Evolutionary conservation across 2,888 invertebrate species (phyloP), one percentile per base, ranked within the genome.

Genomic region (Halictus ligatus): DNA sequence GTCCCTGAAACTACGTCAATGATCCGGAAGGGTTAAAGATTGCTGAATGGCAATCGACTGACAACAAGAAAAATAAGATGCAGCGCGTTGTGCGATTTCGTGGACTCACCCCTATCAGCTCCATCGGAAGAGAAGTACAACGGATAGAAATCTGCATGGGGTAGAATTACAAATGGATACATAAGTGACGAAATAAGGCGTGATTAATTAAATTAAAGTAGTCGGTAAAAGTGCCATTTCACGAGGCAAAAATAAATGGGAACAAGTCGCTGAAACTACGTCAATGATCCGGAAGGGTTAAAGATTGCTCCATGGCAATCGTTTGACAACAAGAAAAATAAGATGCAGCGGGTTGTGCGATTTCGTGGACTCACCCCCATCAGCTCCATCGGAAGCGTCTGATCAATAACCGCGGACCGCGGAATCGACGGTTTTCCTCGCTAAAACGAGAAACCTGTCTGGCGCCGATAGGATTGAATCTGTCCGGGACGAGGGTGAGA

Each of bases 401-500:
- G 71, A 71, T 71, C 71, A n/a, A 71, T 71, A 71, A 71, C 71
- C 43, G 15, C 29, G 15, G 21, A 0, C 18, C 4, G 10, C 50
- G 71, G 35, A 88, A 88, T 86, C 80, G 84, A 43, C 71, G 40
- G 67, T 80, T 85, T 85, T 85, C 80, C 54, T 48, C 82, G 75
- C 80, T 40, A 88, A 93, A 92, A 88, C 89, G 89, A 81, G 88
- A 89, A 89, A 90, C 90, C 92, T 92, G 94, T 82, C 79, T 77
- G 75, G 78, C 87, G 79, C 90, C 92, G 94, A 94, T 94, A 93
- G 90, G 92, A 94, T 94, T 93, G 92, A 89, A 74, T 77, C 81
- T 64, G 18, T 13, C 69, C 77, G 86, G 88, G 83, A 83, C 87
- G 89, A 89, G 89, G 90, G 86, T 84, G 87, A 80, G 80, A 83